Base-by-base conservation (phyloP, 2,888 invertebrate genomes). In the Phasia obesa region DNA sequence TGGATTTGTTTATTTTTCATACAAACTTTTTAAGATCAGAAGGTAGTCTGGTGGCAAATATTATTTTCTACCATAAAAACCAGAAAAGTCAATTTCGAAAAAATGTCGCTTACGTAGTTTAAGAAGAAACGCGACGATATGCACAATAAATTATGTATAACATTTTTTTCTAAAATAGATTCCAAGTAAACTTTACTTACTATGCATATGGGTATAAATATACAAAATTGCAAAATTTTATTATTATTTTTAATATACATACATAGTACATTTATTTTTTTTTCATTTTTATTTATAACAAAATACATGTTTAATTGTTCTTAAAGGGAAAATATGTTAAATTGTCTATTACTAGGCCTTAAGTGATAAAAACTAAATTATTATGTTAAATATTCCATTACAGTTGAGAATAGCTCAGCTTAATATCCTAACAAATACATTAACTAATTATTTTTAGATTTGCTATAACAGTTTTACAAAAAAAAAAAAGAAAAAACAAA, bases 201-300 rank as follows among this genome's bases (percentile, higher is more conserved):
- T n/a, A n/a, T n/a, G n/a, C n/a, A n/a, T n/a, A n/a, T n/a, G n/a
- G n/a, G n/a, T n/a, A 38, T 38, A 2, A 7, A 38, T 11, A 11
- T 38, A 11, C 2, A 38, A 11, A 38, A 11, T 9, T 38, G 38
- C 38, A 38, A 38, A 38, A 5, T 38, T 38, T 38, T 7, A n/a
- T n/a, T n/a, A n/a, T 53, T 38, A 51, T 42, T 53, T 67, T 59
- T 51, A 47, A 59, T 55, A 74, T 57, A 38, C 31, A 27, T 64
- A 55, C 35, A 23, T 27, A 21, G 23, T 74, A 74, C 35, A 57
- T 64, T 55, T 59, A 31, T 71, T 64, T 78, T 71, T 64, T 60
- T 80, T 64, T 55, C 49, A 31, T 71, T 64, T 78, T 71, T 64
- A 67, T 80, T 74, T 55, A 73, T 80, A 80, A 80, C 79, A 80